Percentiles rank a stretch among this genome's conserved stretches.
phyloP scores from a whole-genome alignment of 35 echinoderm and acorn worm genomes.

The Acanthaster planci region DNA sequence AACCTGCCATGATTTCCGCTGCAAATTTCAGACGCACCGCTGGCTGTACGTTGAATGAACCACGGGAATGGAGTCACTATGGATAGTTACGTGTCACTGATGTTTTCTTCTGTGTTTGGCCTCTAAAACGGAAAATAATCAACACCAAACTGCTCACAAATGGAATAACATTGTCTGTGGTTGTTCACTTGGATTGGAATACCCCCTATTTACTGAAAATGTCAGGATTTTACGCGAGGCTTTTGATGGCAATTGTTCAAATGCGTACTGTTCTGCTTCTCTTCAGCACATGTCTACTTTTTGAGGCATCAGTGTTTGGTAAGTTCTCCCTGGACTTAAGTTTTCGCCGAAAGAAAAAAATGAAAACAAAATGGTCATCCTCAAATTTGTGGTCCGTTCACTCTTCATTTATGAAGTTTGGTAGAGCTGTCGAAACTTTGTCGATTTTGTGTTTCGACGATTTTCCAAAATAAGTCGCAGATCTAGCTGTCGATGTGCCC shows the following conservation, averaged over 20 bases:
- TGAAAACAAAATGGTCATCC: too few species aligned
- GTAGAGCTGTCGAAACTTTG: too few species aligned
- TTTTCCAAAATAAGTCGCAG: too few species aligned
- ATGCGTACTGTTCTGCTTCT: background rate
- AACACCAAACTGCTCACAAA: background rate
- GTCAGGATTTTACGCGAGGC: constrained; percentile 6
- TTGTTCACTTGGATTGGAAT: background rate
- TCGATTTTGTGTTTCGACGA: too few species aligned
- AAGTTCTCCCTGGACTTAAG: background rate
- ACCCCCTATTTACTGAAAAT: background rate
- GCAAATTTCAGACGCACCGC: background rate
- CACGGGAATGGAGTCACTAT: background rate
- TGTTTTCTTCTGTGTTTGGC: background rate
- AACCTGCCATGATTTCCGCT: constrained; percentile 18
- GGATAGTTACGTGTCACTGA: background rate
- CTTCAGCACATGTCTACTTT: constrained; percentile 3
- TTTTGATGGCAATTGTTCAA: background rate
- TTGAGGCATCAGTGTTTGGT: background rate
- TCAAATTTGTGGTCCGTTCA: too few species aligned
- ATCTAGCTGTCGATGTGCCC: too few species aligned
- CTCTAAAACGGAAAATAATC: background rate
- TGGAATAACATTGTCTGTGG: background rate
- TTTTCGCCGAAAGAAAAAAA: too few species aligned
- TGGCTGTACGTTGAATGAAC: too few species aligned
- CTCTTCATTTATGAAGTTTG: too few species aligned